Evolutionary conservation across 2,113 vertebrate genomes (phyloP).

Genomic region (Tylochromis polylepis): DNA sequence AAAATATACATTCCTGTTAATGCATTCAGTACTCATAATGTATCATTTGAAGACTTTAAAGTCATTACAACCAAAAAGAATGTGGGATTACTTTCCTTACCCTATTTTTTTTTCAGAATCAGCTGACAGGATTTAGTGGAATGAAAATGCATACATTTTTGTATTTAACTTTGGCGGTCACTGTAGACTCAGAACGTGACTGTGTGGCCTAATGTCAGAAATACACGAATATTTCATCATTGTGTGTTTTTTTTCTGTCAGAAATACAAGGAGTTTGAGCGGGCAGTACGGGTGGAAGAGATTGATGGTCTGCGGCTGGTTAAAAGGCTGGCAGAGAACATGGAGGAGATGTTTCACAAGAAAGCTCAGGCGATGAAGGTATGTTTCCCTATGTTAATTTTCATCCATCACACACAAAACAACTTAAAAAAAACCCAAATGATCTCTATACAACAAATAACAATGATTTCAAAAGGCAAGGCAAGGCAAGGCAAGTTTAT

Average conservation of each 20-base stretch:
- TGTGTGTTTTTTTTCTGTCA: constrained; percentile 60
- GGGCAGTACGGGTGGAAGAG: constrained; percentile 88
- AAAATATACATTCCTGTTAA: not conserved
- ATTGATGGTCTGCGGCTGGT: constrained; percentile 94
- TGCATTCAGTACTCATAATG: not conserved
- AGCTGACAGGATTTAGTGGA: not conserved
- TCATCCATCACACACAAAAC: not conserved
- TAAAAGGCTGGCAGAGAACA: constrained; percentile 91
- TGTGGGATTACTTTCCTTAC: not conserved
- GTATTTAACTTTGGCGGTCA: not conserved
- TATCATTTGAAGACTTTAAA: not conserved
- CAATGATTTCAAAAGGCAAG: not conserved
- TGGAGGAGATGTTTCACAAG: constrained; percentile 99
- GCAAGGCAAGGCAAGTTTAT: too few relatives aligned
- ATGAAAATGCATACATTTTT: not conserved
- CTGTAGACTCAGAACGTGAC: not conserved
- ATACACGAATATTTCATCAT: constrained; percentile 80
- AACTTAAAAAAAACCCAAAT: not conserved
- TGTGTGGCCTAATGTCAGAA: constrained; percentile 74
- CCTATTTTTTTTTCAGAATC: not conserved
- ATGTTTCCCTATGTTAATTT: not conserved
- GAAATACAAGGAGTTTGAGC: constrained; percentile 99
- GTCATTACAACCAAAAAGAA: not conserved
- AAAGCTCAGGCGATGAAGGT: constrained; percentile 94
- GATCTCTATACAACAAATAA: not conserved